phyloP scores from a whole-genome alignment of 2,797 vertebrate genomes.

The Anniella stebbinsi region DNA sequence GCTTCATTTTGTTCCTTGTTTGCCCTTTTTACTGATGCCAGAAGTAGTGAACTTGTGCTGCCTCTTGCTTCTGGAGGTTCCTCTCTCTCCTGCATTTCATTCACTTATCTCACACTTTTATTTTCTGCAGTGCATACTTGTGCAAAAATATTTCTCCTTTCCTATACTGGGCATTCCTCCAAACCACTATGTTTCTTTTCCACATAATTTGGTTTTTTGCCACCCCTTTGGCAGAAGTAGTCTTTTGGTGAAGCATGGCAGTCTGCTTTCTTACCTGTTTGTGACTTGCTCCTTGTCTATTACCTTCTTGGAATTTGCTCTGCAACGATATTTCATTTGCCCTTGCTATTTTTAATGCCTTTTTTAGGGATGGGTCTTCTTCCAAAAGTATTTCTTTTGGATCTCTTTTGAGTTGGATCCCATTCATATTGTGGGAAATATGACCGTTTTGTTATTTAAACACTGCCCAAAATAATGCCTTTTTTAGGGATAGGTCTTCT shows the following conservation, averaged over 20 bases:
- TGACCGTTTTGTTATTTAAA: not conserved
- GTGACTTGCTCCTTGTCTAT: not conserved
- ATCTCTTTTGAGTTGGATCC: too few species aligned
- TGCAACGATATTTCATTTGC: not conserved
- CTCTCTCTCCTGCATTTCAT: not conserved
- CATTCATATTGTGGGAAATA: too few species aligned
- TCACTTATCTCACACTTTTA: too few species aligned
- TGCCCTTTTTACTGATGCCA: not conserved
- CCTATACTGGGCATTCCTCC: not conserved
- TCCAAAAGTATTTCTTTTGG: too few species aligned
- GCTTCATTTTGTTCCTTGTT: not conserved
- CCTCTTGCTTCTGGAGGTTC: not conserved
- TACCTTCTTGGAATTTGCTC: not conserved
- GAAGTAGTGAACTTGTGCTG: not conserved
- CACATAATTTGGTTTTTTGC: not conserved
- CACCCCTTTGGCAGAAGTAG: not conserved
- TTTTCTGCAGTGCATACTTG: too few species aligned
- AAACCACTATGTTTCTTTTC: not conserved
- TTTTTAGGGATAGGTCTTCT: not conserved
- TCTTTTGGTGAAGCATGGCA: not conserved
- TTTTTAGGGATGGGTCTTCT: not conserved
- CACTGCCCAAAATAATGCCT: not conserved
- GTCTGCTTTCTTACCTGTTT: not conserved
- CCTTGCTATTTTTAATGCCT: not conserved
- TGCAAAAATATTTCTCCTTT: not conserved